Conservation (phyloP, 2,113 vertebrate species). For the Apistogramma diplotaenia region DNA sequence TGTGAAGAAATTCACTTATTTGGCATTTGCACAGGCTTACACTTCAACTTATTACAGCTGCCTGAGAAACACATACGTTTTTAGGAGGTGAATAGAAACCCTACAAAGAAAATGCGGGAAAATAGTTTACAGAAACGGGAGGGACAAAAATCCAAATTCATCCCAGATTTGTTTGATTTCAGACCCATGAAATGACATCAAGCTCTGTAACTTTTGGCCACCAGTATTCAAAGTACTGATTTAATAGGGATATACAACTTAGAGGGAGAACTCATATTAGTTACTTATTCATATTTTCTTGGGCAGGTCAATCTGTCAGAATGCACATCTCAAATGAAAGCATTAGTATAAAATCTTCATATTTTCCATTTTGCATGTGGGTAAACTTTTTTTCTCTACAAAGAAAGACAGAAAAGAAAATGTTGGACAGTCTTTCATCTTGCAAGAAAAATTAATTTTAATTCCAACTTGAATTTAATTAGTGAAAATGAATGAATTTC, state of each 20-base stretch:
- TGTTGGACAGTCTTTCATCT: background rate
- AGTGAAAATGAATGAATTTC: background rate
- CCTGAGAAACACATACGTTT: no score
- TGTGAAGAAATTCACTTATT: no score
- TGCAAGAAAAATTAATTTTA: background rate
- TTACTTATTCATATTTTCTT: constrained; percentile 6
- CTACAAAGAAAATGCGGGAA: background rate
- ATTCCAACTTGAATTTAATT: background rate
- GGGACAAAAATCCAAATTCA: background rate
- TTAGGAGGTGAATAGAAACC: no score
- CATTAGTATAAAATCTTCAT: background rate
- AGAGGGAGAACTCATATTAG: constrained; percentile 15
- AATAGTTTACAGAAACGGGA: background rate
- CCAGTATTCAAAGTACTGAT: background rate
- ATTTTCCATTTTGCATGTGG: background rate
- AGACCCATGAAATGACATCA: constrained; percentile 10
- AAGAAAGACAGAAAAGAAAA: background rate
- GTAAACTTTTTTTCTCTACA: background rate
- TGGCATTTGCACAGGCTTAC: no score
- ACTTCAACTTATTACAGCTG: no score
- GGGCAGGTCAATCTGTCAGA: background rate
- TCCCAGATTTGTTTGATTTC: background rate
- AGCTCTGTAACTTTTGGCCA: constrained; percentile 2
- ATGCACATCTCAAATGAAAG: background rate
- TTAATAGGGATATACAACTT: constrained; percentile 19